phyloP scores from a whole-genome alignment of 2,113 vertebrate species.

The Microcebus tavaratra region DNA sequence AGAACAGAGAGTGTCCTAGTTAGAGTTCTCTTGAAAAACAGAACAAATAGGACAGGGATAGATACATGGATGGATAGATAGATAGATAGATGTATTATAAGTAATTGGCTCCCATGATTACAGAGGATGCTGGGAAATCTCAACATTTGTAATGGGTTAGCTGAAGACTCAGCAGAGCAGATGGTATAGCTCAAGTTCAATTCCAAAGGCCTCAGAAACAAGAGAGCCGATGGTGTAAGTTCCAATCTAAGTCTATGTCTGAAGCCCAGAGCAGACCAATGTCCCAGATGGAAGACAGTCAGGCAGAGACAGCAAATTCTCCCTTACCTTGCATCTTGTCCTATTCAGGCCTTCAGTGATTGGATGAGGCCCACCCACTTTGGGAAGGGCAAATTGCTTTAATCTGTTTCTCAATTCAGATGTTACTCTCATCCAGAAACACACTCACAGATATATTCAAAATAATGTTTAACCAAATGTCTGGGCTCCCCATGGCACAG shows the following conservation, averaged over 20 bases:
- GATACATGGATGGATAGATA: neutral
- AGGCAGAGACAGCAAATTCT: neutral
- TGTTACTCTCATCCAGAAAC: neutral
- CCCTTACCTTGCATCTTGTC: neutral
- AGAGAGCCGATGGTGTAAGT: neutral
- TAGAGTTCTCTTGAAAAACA: neutral
- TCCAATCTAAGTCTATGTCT: neutral
- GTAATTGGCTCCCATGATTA: neutral
- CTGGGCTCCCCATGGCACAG: neutral
- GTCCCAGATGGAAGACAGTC: neutral
- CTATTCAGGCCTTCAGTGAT: neutral
- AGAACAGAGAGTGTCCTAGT: neutral
- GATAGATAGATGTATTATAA: neutral
- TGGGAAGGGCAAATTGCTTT: neutral
- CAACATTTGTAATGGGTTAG: fast-evolving
- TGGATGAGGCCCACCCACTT: neutral
- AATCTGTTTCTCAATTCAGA: neutral
- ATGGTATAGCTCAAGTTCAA: neutral
- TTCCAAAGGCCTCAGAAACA: neutral
- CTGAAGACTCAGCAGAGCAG: neutral
- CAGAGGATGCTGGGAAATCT: neutral
- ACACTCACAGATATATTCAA: neutral
- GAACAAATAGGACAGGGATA: neutral
- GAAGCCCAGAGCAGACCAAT: neutral
- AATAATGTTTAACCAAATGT: neutral